A percentile compares a stretch with the other conserved stretches of the same genome.
These are phyloP conservation scores for Pao palembangensis DNA, from an alignment of 2,113 vertebrate species.

Conservation along the genomic window DNA sequence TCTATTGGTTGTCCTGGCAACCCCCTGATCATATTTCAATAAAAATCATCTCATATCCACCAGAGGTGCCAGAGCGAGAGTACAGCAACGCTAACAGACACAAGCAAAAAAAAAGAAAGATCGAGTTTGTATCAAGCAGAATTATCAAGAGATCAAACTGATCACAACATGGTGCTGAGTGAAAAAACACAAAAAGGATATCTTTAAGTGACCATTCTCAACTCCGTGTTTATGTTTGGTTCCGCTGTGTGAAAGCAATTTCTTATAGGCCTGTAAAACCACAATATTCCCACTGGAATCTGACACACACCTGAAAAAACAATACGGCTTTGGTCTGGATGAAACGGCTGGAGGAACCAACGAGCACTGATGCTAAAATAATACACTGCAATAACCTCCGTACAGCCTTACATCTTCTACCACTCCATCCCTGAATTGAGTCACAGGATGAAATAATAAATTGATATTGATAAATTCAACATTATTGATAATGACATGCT, in stretches of 20 bases:
- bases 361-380: neutral
- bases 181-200: neutral
- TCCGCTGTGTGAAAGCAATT: conserved; percentile 47
- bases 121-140: neutral
- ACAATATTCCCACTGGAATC: conserved; percentile 50
- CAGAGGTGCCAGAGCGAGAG: conserved; percentile 28
- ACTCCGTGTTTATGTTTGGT: conserved; percentile 26
- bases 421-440: neutral
- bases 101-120: too few species aligned
- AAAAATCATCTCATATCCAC: conserved; percentile 38
- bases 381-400: too few species aligned
- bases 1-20: conserved; percentile 78
- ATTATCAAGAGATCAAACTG: neutral
- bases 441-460: neutral
- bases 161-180: conserved; percentile 10
- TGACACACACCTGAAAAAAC: conserved; percentile 53
- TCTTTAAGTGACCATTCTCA: conserved; percentile 13
- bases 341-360: neutral
- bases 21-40: conserved; percentile 63
- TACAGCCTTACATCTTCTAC: too few species aligned
- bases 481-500: neutral
- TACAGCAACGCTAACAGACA: neutral
- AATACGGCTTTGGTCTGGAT: conserved; percentile 30
- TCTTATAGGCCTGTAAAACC: conserved; percentile 46
- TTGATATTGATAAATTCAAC: conserved; percentile 11